Evolutionary conservation across 2,797 vertebrate species (phyloP), one percentile per base, ranked within the genome.

Genomic region (Neosalanx taihuensis): DNA sequence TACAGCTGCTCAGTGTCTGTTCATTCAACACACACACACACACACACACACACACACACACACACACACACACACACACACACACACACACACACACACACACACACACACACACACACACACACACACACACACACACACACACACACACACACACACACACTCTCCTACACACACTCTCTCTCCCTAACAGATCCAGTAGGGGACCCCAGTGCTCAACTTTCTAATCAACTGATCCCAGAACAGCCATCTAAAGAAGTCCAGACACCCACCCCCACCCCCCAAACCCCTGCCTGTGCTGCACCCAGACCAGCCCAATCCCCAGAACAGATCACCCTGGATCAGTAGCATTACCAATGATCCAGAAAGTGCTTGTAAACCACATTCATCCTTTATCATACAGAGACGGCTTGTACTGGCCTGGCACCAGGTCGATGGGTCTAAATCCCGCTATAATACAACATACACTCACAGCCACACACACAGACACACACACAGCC

Each of bases 1-100:
- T 86, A 88, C 84, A 89, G 89, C 86, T 86, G 87, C 73, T 83
- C 83, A 76, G 77, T 79, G 84, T 86, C 15, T 56, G 51, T 4
- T n/a, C 51, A 17, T 17, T 56, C 18, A 17, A 56, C 18, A 56
- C 59, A 30, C 26, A 23, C 26, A 26, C 57, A 26, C 5, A 18
- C 57, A 18, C 20, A 26, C 57, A 78, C 75, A 76, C 20, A 59
- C 64, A 68, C 58, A 75, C 65, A 79, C 67, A 64, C 60, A 57
- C 53, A 33, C 51, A 26, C 70, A 65, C 61, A 56, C 70, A 58
- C 51, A 64, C 49, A 64, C 68, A 49, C 20, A 41, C 57, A 26
- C 35, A 41, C 35, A 17, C 10, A 33, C n/a, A 23, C 26, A 59
- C 30, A n/a, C 26, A 29, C 18, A 9, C 49, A 64, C 60, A 37